Evolutionary conservation across 2,888 invertebrate species (phyloP).

Genomic region (Acrobasis suavella): DNA sequence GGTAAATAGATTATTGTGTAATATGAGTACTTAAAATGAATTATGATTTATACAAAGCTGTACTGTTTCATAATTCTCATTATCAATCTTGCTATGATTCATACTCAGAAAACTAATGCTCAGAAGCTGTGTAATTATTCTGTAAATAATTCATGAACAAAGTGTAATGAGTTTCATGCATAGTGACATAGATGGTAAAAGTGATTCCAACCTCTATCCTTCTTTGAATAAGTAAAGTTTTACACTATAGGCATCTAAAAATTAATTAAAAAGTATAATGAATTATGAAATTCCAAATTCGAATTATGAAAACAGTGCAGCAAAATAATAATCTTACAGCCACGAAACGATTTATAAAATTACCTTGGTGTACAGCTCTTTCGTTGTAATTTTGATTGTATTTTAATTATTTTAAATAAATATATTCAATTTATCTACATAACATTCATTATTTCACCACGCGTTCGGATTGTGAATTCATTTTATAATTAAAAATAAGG

Average conservation of each 20-base stretch:
- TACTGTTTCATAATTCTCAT: background rate
- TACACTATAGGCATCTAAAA: background rate
- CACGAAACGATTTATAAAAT: slow-evolving; percentile 40
- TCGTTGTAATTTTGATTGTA: slow-evolving; percentile 72
- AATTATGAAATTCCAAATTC: slow-evolving; percentile 21
- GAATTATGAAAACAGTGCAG: slow-evolving; percentile 17
- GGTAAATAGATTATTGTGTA: no score
- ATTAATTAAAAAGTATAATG: slow-evolving; percentile 7
- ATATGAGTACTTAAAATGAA: background rate
- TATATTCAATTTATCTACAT: slow-evolving; percentile 35
- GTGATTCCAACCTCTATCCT: slow-evolving; percentile 16
- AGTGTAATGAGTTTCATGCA: slow-evolving; percentile 42
- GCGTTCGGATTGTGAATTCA: slow-evolving; percentile 60
- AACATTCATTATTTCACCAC: slow-evolving; percentile 64
- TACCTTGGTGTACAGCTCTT: slow-evolving; percentile 80
- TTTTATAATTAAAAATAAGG: slow-evolving; percentile 64
- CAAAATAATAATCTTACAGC: slow-evolving; percentile 27
- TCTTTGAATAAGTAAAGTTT: background rate
- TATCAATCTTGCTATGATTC: slow-evolving; percentile 13
- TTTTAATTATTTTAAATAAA: slow-evolving; percentile 34
- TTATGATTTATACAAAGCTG: background rate
- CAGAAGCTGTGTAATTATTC: slow-evolving; percentile 22
- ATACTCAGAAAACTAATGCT: slow-evolving; percentile 21
- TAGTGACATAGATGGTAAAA: slow-evolving; percentile 39
- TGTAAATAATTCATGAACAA: slow-evolving; percentile 32